A percentile compares a stretch with the other conserved stretches of the same genome.
These are phyloP conservation scores for Canis aureus DNA, from an alignment of 2,113 vertebrate species.

Conservation along the genomic window DNA sequence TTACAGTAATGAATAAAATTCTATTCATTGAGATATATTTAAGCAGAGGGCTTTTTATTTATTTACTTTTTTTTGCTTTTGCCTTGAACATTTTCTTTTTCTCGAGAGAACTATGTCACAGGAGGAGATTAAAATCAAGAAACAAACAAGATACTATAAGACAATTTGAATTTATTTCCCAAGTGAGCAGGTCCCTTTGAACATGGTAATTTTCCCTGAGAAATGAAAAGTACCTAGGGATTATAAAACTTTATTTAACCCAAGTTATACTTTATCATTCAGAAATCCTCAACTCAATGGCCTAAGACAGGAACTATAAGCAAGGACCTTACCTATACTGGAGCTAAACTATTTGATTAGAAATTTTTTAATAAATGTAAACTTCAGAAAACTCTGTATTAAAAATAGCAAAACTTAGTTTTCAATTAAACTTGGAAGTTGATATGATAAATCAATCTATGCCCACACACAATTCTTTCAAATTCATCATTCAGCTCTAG, in stretches of 20 bases:
- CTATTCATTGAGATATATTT: not conserved
- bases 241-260: slow-evolving; percentile 49
- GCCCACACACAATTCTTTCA: not conserved
- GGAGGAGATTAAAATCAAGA: slow-evolving; percentile 58
- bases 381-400: slow-evolving; percentile 1
- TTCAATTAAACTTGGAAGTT: slow-evolving; percentile 4
- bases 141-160: slow-evolving; percentile 62
- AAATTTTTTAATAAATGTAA: not conserved
- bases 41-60: not conserved
- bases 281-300: not conserved
- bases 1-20: not conserved
- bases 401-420: not conserved
- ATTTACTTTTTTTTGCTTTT: not conserved
- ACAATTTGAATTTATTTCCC: slow-evolving; percentile 60
- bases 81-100: not conserved
- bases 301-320: not conserved
- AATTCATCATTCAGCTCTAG: not conserved
- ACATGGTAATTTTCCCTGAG: slow-evolving; percentile 47
- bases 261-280: not conserved
- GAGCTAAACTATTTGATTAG: not conserved
- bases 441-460: not conserved
- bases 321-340: not conserved
- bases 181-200: slow-evolving; percentile 49
- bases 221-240: slow-evolving; percentile 43
- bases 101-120: slow-evolving; percentile 11